These are phyloP conservation scores for Carterocephalus palaemon DNA, from an alignment of 2,888 invertebrate species.

Conservation along the genomic window DNA sequence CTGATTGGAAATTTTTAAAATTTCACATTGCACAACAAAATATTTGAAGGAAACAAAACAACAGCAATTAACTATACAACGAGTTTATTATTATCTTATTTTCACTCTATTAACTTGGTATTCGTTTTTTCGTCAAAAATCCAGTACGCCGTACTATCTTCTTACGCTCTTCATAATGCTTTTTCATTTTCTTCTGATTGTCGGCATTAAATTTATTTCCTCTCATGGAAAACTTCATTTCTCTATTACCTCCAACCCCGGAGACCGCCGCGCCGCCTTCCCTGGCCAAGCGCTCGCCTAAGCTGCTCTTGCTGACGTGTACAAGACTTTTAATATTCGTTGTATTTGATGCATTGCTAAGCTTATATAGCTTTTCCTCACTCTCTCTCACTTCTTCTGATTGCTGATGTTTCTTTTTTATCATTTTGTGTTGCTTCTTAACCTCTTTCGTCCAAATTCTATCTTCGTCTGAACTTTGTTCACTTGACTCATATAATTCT, in stretches of 20 bases:
- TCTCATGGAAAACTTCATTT: constrained; percentile 87
- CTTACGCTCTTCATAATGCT: constrained; percentile 84
- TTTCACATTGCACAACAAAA: constrained; percentile 21
- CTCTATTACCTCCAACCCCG: constrained; percentile 84
- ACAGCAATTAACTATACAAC: no score
- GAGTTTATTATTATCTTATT: no score
- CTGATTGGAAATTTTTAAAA: no score
- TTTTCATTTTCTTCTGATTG: constrained; percentile 80
- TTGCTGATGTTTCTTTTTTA: constrained; percentile 65
- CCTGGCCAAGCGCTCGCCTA: constrained; percentile 85
- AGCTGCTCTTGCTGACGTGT: constrained; percentile 79
- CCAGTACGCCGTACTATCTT: constrained; percentile 76
- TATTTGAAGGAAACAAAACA: no score
- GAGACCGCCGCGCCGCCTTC: constrained; percentile 75
- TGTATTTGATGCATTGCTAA: constrained; percentile 73
- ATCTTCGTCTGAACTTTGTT: constrained; percentile 88
- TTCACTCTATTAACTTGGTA: no score
- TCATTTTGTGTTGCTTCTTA: constrained; percentile 85
- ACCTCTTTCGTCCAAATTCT: constrained; percentile 88
- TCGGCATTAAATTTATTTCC: constrained; percentile 76
- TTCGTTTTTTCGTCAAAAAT: constrained; percentile 53
- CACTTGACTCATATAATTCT: constrained; percentile 67
- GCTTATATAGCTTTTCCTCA: constrained; percentile 47
- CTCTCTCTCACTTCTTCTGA: constrained; percentile 36
- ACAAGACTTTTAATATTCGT: constrained; percentile 67